These are phyloP conservation scores for Aspidiotus rigidus DNA, from an alignment of 2,888 invertebrate genomes.

Conservation along the genomic window DNA sequence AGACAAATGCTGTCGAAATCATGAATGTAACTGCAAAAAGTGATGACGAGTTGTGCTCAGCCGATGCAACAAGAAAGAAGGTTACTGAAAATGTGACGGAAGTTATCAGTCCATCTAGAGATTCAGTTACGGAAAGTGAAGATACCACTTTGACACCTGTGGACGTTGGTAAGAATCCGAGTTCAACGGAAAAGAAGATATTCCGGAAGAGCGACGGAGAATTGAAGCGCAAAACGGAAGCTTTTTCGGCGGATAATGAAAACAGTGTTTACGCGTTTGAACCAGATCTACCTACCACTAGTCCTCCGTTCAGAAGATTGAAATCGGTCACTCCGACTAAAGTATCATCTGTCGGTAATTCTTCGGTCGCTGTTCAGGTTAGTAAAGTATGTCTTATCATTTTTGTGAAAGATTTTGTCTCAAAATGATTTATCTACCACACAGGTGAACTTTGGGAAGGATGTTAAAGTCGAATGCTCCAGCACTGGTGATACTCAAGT, in stretches of 20 bases:
- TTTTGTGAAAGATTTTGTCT: neutral
- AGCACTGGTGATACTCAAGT: conserved; percentile 28
- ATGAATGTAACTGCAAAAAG: no score
- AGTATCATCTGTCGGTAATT: conserved; percentile 41
- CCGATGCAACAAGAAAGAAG: no score
- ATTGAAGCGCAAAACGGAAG: conserved; percentile 39
- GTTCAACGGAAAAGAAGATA: conserved; percentile 23
- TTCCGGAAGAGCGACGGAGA: conserved; percentile 25
- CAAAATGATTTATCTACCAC: no score
- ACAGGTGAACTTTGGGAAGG: conserved; percentile 40
- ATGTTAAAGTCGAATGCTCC: conserved; percentile 41
- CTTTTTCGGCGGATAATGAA: conserved; percentile 60
- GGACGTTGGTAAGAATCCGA: no score
- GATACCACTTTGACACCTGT: no score
- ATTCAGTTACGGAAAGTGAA: no score
- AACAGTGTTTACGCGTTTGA: conserved; percentile 64
- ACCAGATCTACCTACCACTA: conserved; percentile 50
- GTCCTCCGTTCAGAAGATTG: conserved; percentile 50
- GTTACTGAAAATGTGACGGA: no score
- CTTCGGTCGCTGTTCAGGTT: conserved; percentile 50
- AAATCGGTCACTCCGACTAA: conserved; percentile 40
- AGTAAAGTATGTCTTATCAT: conserved; percentile 40
- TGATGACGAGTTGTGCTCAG: no score
- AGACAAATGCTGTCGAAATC: no score
- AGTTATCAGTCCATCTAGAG: no score